These are phyloP conservation scores for Chrysolina oricalcia DNA, from an alignment of 2,888 invertebrate genomes.

Conservation along the genomic window DNA sequence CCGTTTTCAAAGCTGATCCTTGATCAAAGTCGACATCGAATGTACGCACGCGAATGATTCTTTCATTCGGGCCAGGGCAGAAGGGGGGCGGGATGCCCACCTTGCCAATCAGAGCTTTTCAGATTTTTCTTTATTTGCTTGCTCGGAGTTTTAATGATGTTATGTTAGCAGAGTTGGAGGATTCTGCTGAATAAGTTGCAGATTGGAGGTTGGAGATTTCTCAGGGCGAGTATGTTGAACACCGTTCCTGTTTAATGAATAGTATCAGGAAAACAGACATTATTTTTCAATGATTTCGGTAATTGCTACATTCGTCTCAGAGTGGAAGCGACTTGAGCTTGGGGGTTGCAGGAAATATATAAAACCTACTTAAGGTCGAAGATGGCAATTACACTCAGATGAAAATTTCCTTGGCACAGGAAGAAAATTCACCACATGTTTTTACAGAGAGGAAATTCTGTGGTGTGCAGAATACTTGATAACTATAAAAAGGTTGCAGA, in stretches of 20 bases:
- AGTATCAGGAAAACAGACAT: background rate
- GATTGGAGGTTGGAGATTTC: background rate
- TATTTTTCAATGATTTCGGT: constrained; percentile 5
- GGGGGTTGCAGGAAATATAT: background rate
- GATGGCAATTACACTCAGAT: too few species aligned
- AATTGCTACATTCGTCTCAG: background rate
- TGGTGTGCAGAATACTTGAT: too few species aligned
- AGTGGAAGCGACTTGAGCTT: background rate
- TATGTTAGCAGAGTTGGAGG: constrained; percentile 41
- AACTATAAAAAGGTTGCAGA: too few species aligned
- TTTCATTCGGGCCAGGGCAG: constrained; percentile 59
- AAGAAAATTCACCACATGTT: too few species aligned
- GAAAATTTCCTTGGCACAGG: too few species aligned
- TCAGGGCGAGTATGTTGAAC: background rate
- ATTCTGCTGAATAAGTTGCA: constrained; percentile 22
- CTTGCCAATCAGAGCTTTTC: constrained; percentile 61
- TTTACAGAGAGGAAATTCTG: too few species aligned
- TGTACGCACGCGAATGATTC: constrained; percentile 59
- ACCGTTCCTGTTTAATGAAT: constrained; percentile 3
- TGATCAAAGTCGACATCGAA: constrained; percentile 69
- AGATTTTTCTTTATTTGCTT: constrained; percentile 59
- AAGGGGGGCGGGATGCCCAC: constrained; percentile 39
- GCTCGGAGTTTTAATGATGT: constrained; percentile 35
- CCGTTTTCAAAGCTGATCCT: constrained; percentile 69
- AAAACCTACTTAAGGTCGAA: too few species aligned